These are phyloP conservation scores for Brassicogethes aeneus DNA, from an alignment of 2,888 invertebrate genomes.

Conservation along the genomic window DNA sequence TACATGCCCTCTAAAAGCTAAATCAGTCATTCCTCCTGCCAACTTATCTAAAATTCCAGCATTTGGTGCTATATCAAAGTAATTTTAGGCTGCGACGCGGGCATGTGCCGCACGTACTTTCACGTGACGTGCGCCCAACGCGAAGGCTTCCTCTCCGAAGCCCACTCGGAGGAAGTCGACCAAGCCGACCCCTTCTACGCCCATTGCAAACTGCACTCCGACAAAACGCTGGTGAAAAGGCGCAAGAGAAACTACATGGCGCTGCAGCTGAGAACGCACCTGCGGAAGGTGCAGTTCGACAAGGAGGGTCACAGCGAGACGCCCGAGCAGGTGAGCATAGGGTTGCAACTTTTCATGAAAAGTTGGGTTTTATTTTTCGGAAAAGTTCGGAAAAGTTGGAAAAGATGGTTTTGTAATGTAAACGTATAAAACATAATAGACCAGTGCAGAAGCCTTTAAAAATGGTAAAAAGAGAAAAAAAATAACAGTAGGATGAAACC, in stretches of 20 bases:
- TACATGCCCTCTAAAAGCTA: no score
- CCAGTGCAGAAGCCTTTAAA: no score
- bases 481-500: no score
- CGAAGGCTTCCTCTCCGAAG: slow-evolving; percentile 86
- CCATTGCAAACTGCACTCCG: slow-evolving; percentile 91
- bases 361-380: no score
- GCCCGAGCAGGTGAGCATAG: slow-evolving; percentile 54
- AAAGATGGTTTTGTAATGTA: no score
- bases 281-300: slow-evolving; percentile 50
- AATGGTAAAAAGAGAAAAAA: no score
- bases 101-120: slow-evolving; percentile 94
- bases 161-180: slow-evolving; percentile 81
- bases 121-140: slow-evolving; percentile 97
- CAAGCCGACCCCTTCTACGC: slow-evolving; percentile 97
- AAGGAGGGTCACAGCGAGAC: slow-evolving; percentile 53
- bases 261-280: slow-evolving; percentile 70
- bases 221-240: slow-evolving; percentile 75
- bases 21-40: no score
- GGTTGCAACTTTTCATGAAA: no score
- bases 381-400: no score
- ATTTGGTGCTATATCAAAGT: no score
- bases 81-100: slow-evolving; percentile 94
- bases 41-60: no score
- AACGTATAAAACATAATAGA: no score
- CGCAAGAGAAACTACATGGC: slow-evolving; percentile 80